Evolutionary conservation across 2,113 vertebrate genomes (phyloP).

Genomic region (Tachysurus vachellii): DNA sequence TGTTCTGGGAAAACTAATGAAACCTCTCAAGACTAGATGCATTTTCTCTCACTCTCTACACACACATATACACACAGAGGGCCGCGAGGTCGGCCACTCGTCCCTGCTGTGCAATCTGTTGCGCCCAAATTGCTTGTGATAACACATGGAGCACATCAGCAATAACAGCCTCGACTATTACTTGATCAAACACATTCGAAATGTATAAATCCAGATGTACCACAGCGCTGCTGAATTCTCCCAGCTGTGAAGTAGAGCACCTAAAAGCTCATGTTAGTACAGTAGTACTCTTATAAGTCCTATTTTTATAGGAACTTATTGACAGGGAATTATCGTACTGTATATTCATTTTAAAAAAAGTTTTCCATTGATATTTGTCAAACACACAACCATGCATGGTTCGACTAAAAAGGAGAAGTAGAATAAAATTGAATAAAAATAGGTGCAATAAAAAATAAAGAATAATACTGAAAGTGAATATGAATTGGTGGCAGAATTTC

Average conservation of each 20-base stretch:
- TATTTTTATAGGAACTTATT: not conserved
- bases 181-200: slow-evolving; percentile 12
- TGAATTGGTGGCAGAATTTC: too few species aligned
- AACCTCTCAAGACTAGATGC: slow-evolving; percentile 31
- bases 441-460: too few species aligned
- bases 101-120: slow-evolving; percentile 44
- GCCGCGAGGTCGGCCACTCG: slow-evolving; percentile 26
- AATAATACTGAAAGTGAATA: too few species aligned
- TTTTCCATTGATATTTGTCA: not conserved
- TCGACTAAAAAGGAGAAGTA: too few species aligned
- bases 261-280: not conserved
- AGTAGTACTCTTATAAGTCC: not conserved
- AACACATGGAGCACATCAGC: slow-evolving; percentile 39
- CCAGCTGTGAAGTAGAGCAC: not conserved
- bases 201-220: not conserved
- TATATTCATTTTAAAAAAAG: not conserved
- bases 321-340: not conserved
- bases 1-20: slow-evolving; percentile 40
- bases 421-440: too few species aligned
- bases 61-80: slow-evolving; percentile 28
- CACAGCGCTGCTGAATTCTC: not conserved
- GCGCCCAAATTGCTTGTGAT: slow-evolving; percentile 51
- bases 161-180: slow-evolving; percentile 35
- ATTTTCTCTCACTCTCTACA: slow-evolving; percentile 35
- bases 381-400: not conserved